These are phyloP conservation scores for Harpagoxenus sublaevis DNA, from an alignment of 2,888 invertebrate genomes.

Conservation along the genomic window DNA sequence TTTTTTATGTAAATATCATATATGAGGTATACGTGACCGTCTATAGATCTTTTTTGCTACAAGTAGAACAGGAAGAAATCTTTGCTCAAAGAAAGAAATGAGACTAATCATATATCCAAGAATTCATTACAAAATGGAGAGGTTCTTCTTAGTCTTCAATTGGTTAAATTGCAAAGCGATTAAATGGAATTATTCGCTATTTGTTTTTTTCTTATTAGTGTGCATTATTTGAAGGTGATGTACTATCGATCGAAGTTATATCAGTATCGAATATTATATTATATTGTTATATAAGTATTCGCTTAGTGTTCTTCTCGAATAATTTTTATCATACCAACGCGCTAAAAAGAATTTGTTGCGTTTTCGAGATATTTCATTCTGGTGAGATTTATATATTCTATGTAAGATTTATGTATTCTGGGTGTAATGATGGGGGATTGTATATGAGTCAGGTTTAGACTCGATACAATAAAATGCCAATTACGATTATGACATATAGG, in stretches of 20 bases:
- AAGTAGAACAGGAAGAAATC: background rate
- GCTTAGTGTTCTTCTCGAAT: background rate
- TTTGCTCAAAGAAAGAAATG: background rate
- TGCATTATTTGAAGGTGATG: background rate
- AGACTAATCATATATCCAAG: background rate
- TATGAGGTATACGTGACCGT: background rate
- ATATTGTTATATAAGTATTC: too few species aligned
- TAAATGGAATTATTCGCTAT: background rate
- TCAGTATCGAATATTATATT: background rate
- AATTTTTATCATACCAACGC: background rate
- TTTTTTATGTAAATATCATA: background rate
- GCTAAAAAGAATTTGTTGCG: background rate
- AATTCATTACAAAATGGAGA: background rate
- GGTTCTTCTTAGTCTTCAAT: background rate
- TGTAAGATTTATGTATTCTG: background rate
- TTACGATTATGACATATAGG: background rate
- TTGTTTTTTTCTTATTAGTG: background rate
- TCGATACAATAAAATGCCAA: constrained; percentile 14
- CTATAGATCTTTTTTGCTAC: background rate
- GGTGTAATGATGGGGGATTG: background rate
- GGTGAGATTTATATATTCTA: too few species aligned
- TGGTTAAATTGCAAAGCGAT: background rate
- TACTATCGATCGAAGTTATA: background rate
- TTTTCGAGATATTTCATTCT: constrained; percentile 6
- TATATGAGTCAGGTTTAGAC: background rate